Evolutionary conservation across 2,888 invertebrate genomes (phyloP), one percentile per base, ranked within the genome.

Genomic region (Microctonus hyperodae): DNA sequence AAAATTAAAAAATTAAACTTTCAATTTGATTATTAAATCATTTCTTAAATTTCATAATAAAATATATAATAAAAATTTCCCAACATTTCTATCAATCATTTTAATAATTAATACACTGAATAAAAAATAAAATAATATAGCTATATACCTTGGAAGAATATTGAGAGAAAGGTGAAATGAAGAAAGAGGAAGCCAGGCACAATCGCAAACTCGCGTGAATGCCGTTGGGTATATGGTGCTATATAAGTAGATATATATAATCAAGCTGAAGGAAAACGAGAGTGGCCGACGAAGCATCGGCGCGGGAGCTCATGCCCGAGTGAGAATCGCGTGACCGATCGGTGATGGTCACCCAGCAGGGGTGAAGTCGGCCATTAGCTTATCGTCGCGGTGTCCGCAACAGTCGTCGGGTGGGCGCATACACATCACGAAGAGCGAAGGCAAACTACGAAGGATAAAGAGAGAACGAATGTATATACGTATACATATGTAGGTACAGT

Each of bases 261-360:
- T 31, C 31, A 60, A 25, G 44, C 23, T 20, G 40, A 40, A 63
- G 37, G 37, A 60, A 60, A 60, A 60, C 59, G 59, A 60, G 59
- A 60, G 59, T 60, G 59, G 28, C 51, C 51, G 51, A 58, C 37
- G 31, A 16, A 40, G 35, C 28, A 62, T 51, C 35, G 56, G 56
- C 44, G 37, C 40, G 25, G 58, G 51, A 51, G 61, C 50, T 56
- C 56, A 37, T 22, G 51, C 22, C 48, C 23, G 59, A 44, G 51
- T 51, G 65, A 37, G 57, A 68, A 68, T 68, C 68, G 68, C 68
- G 68, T 68, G 68, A 64, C 68, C 48, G 64, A 64, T 68, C 64
- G 64, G 55, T 40, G 68, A 62, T 65, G 60, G 60, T 61, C 60
- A 64, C 51, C 35, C 48, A 40, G 68, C 59, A 59, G 64, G 65